Percentiles rank a stretch among this genome's conserved stretches.
These are phyloP conservation scores for Physella acuta DNA, from an alignment of 1,140 invertebrate genomes.

Conservation along the genomic window DNA sequence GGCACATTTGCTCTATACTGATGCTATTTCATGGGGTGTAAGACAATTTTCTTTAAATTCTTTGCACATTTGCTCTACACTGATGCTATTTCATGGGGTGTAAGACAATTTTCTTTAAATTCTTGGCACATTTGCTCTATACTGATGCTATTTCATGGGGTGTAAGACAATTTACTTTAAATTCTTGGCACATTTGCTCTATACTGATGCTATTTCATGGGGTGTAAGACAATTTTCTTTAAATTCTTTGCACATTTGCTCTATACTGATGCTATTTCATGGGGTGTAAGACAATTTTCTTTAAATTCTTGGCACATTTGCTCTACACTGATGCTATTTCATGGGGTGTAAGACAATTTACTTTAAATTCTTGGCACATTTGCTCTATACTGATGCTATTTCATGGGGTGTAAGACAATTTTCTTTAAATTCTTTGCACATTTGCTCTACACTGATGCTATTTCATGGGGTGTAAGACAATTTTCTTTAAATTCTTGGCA, in stretches of 20 bases:
- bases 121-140: conserved; percentile 94
- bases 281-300: conserved; percentile 80
- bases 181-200: conserved; percentile 94
- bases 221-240: too few species aligned
- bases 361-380: conserved; percentile 97
- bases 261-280: conserved; percentile 92
- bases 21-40: conserved; percentile 91
- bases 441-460: conserved; percentile 93
- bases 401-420: conserved; percentile 80
- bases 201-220: conserved; percentile 92
- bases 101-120: too few species aligned
- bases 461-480: conserved; percentile 82
- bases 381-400: conserved; percentile 95
- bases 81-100: conserved; percentile 91
- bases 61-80: conserved; percentile 95
- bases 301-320: conserved; percentile 97
- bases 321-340: conserved; percentile 95
- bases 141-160: conserved; percentile 92
- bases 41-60: conserved; percentile 76
- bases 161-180: too few species aligned
- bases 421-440: conserved; percentile 99
- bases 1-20: conserved; percentile 92
- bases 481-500: conserved; percentile 98
- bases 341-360: conserved; percentile 78
- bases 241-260: conserved; percentile 97